A percentile compares a stretch with the other conserved stretches of the same genome.
phyloP scores from a whole-genome alignment of 2,113 vertebrate genomes.

The Trichechus manatus region DNA sequence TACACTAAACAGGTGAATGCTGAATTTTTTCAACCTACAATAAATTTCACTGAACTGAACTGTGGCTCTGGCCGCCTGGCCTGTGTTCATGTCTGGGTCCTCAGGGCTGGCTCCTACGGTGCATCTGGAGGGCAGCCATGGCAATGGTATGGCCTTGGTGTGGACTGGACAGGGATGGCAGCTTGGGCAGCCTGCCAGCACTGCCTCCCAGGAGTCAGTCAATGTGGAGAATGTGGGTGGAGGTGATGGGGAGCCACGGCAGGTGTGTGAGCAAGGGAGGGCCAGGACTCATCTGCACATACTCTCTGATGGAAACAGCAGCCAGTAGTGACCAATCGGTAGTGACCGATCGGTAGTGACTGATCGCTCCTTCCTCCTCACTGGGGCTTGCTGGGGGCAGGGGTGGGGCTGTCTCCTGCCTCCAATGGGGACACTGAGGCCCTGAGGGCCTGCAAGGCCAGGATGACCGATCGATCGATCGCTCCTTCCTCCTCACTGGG shows the following conservation, averaged over 20 bases:
- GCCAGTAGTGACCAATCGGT: too few species aligned
- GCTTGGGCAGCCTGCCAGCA: too few species aligned
- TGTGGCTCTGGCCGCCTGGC: background rate
- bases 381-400: background rate
- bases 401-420: background rate
- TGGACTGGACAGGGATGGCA: too few species aligned
- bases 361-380: too few species aligned
- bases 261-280: background rate
- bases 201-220: background rate
- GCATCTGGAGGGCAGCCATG: too few species aligned
- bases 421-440: background rate
- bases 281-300: background rate
- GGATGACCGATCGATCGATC: too few species aligned
- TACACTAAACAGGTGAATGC: slow-evolving; percentile 88
- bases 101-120: background rate
- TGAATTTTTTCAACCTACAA: slow-evolving; percentile 89
- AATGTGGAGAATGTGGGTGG: background rate
- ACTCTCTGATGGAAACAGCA: background rate
- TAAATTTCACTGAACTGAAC: slow-evolving; percentile 88
- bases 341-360: too few species aligned
- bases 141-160: background rate
- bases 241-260: background rate
- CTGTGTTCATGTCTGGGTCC: background rate
- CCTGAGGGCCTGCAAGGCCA: background rate
- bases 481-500: too few species aligned